A percentile compares a stretch with the other conserved stretches of the same genome.
Conservation (phyloP, 2,888 invertebrate genomes). For the Heteromyza rotundicornis region DNA sequence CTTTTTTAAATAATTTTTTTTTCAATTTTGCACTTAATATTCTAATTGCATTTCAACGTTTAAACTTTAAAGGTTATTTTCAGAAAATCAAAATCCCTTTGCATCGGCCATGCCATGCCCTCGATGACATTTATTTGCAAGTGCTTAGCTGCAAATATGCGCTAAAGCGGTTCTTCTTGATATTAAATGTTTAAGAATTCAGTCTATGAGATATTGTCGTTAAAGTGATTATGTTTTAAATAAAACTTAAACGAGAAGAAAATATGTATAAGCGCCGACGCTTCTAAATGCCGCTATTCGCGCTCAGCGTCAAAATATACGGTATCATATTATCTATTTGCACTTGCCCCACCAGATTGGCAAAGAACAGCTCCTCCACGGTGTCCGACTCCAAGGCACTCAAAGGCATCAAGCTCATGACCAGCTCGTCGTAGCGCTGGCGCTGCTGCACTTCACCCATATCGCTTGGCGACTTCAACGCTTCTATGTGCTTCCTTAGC, state of each 20-base stretch:
- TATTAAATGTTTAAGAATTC: too few relatives aligned
- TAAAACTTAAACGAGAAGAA: background rate
- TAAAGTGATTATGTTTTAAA: too few relatives aligned
- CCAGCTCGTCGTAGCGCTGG: conserved; percentile 66
- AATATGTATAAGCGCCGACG: background rate
- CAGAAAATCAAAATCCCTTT: too few relatives aligned
- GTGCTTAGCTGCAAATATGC: too few relatives aligned
- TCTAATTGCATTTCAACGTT: too few relatives aligned
- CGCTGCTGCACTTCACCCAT: too few relatives aligned
- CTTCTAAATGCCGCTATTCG: conserved; percentile 40
- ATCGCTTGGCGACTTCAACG: conserved; percentile 35
- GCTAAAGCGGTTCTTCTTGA: too few relatives aligned
- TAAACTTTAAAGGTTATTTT: too few relatives aligned
- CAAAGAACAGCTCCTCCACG: conserved; percentile 91
- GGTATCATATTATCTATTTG: conserved; percentile 96
- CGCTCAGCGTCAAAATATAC: conserved; percentile 74
- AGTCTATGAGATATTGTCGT: background rate
- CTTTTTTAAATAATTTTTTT: too few relatives aligned
- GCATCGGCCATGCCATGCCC: too few relatives aligned
- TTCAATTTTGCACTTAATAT: too few relatives aligned
- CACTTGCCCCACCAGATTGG: conserved; percentile 88
- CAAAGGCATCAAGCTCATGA: conserved; percentile 71
- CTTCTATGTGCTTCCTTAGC: conserved; percentile 42
- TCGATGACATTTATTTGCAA: too few relatives aligned
- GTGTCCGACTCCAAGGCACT: conserved; percentile 76